These are phyloP conservation scores for Tokudaia tokunoshimensis DNA, from an alignment of 2,797 vertebrate genomes.

Conservation along the genomic window DNA sequence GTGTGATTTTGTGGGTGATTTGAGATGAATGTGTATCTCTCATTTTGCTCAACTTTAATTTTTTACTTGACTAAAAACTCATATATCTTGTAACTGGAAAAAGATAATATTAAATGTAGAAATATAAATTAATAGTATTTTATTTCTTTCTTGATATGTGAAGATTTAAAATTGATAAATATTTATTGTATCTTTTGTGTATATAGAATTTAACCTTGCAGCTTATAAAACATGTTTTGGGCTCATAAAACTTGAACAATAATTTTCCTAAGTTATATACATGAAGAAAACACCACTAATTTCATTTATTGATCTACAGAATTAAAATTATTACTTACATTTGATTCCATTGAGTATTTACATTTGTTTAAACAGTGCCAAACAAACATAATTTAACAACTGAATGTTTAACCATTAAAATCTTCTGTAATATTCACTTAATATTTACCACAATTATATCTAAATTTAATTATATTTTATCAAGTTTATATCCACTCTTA, in stretches of 20 bases:
- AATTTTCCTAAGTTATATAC: slow-evolving; percentile 12
- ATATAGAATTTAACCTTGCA: not conserved
- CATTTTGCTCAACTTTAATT: not conserved
- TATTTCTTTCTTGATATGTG: not conserved
- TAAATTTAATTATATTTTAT: not conserved
- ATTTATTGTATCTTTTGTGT: not conserved
- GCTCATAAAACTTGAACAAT: not conserved
- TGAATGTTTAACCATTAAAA: not conserved
- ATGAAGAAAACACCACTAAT: not conserved
- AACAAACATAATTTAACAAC: not conserved
- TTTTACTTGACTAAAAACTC: slow-evolving; percentile 11
- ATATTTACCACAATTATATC: not conserved
- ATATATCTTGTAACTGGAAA: slow-evolving; percentile 22
- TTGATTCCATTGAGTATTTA: not conserved
- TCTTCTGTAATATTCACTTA: not conserved
- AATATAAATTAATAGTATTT: not conserved
- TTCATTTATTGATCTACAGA: not conserved
- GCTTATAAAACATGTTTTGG: not conserved
- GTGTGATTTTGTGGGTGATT: not conserved
- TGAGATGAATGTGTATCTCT: not conserved
- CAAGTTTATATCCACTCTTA: not conserved
- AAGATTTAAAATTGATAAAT: not conserved
- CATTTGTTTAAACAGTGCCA: not conserved
- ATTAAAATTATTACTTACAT: not conserved
- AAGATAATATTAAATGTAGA: not conserved